A percentile compares a stretch with the other conserved stretches of the same genome.
phyloP scores from a whole-genome alignment of 2,113 vertebrate genomes.

The Panurus biarmicus region DNA sequence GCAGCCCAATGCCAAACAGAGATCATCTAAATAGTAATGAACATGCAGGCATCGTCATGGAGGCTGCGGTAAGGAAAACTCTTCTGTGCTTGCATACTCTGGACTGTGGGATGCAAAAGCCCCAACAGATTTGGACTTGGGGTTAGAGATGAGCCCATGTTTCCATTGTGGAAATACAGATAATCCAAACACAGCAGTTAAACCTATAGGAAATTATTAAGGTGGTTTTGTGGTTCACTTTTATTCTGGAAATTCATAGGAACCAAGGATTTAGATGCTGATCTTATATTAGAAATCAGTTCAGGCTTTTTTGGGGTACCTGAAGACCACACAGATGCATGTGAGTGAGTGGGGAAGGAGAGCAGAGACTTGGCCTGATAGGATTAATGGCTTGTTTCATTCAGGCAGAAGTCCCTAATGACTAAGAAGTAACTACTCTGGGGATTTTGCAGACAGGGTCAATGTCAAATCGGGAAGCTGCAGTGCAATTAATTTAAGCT shows the following conservation, averaged over 20 bases:
- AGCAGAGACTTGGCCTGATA: neutral
- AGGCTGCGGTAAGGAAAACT: neutral
- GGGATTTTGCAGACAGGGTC: neutral
- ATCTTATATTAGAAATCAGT: neutral
- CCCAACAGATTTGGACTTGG: accelerated
- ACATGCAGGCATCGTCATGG: neutral
- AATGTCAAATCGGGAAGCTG: constrained; percentile 23
- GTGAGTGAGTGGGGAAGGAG: neutral
- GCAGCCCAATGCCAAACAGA: neutral
- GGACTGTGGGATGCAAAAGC: neutral
- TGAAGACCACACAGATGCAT: neutral
- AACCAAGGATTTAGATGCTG: neutral
- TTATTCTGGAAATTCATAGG: neutral
- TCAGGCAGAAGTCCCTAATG: neutral
- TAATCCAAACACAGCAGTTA: neutral
- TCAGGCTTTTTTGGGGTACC: neutral
- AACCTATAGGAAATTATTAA: neutral
- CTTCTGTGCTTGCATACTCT: neutral
- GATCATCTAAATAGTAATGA: neutral
- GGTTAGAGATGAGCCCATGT: neutral
- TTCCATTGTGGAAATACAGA: neutral
- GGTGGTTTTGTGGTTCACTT: neutral
- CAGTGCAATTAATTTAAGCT: constrained; percentile 46
- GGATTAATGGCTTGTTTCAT: neutral
- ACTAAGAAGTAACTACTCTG: neutral